Conservation (phyloP, 2,797 vertebrate species). For the Pipistrellus pygmaeus region DNA sequence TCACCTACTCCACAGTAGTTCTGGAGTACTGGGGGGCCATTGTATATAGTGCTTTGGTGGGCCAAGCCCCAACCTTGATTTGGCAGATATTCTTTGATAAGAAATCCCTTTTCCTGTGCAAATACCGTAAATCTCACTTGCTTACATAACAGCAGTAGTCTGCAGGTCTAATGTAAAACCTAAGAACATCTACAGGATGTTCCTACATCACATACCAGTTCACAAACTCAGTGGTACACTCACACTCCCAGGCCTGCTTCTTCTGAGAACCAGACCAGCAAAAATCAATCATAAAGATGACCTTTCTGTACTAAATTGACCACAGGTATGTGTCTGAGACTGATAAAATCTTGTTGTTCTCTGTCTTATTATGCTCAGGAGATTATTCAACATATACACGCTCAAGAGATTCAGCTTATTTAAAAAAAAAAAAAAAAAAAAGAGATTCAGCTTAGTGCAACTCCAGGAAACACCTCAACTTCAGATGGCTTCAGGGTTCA, state of each 20-base stretch:
- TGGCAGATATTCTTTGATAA: background rate
- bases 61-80: background rate
- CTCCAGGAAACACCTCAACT: background rate
- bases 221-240: background rate
- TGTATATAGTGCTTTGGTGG: rapidly evolving
- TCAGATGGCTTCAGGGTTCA: background rate
- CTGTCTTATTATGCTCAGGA: background rate
- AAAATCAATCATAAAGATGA: background rate
- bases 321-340: background rate
- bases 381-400: too few species aligned
- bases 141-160: background rate
- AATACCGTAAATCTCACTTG: background rate
- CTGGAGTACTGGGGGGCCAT: background rate
- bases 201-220: background rate
- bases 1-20: background rate
- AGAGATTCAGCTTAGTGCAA: too few species aligned
- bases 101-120: background rate
- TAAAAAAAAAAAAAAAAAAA: too few species aligned
- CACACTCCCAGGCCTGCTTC: background rate
- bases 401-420: too few species aligned
- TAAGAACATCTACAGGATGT: background rate
- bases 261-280: background rate
- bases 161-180: background rate
- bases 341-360: background rate
- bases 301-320: background rate